phyloP scores from a whole-genome alignment of 2,797 vertebrate species.

The Peromyscus melanophrys region DNA sequence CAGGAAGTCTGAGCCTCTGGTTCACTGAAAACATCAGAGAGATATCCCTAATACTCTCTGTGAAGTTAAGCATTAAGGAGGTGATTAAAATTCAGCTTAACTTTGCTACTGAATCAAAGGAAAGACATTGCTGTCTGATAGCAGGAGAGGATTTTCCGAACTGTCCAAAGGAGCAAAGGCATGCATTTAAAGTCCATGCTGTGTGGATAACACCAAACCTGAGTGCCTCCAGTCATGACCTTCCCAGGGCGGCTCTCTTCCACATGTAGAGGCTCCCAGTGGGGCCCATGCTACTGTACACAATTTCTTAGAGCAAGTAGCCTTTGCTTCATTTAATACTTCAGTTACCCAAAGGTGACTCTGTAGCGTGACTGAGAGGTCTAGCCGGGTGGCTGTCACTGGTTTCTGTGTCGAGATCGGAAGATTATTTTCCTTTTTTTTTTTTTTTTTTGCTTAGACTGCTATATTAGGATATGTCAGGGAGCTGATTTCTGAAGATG shows the following conservation, averaged over 20 bases:
- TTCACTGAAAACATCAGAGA: conserved; percentile 83
- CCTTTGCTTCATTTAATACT: neutral
- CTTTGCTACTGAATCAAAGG: conserved; percentile 83
- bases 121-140: conserved; percentile 70
- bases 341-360: conserved; percentile 20
- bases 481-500: conserved; percentile 33
- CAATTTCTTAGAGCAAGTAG: neutral
- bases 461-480: conserved; percentile 18
- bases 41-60: conserved; percentile 73
- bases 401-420: conserved; percentile 28
- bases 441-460: neutral
- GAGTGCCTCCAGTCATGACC: neutral
- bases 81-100: conserved; percentile 85
- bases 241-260: neutral
- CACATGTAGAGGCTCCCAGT: too few relatives aligned
- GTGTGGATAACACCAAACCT: neutral
- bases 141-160: conserved; percentile 48
- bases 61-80: conserved; percentile 76
- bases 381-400: neutral
- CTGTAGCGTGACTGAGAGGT: neutral
- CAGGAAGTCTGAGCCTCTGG: conserved; percentile 82
- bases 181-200: conserved; percentile 54
- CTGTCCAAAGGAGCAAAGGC: neutral
- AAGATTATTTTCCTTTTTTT: conserved; percentile 56
- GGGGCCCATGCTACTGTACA: neutral